Base-by-base conservation (phyloP, 2,113 vertebrate species). In the Lampris incognitus region DNA sequence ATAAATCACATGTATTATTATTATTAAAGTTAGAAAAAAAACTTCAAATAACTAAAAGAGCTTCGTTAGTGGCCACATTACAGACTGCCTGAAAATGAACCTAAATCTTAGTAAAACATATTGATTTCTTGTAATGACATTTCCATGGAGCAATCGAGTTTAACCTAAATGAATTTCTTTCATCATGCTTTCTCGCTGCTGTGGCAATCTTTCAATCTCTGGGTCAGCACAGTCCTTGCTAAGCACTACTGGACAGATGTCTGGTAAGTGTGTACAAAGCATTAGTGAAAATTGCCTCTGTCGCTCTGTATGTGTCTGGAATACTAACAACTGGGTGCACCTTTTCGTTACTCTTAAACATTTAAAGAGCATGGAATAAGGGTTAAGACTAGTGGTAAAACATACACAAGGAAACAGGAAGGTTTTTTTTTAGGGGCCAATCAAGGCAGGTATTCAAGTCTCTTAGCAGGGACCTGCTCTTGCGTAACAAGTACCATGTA, bases 271-370 rank as follows among this genome's bases (percentile, higher is more conserved):
- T 85, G 82, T 82, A 74, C 81, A 85, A 54, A 85, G 79, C 81
- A 81, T 84, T 84, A 85, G 84, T 79, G 82, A 84, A 79, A 87
- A 87, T 86, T 73, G 81, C 76, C 79, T 72, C 82, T 79, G 85
- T 79, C 41, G 84, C 82, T 71, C 83, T 88, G 74, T 80, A 76
- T 90, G 86, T 89, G 90, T 87, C 82, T 88, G 70, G 90, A 93
- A 93, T 89, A 91, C 77, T 76, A 92, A 93, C 68, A 75, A 77
- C 61, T 74, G 11, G 68, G 38, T 71, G n/a, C 62, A 87, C 86
- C 71, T 88, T 46, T 66, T 62, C 80, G 82, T 84, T 90, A 75
- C 42, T 4, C 62, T 61, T 66, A 57, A 72, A 73, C 46, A 74
- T 54, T 5, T 39, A 6, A 49, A 57, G 63, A 65, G 64, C 61